Evolutionary conservation across 1,140 invertebrate genomes (phyloP).

Genomic region (Trissolcus basalis): DNA sequence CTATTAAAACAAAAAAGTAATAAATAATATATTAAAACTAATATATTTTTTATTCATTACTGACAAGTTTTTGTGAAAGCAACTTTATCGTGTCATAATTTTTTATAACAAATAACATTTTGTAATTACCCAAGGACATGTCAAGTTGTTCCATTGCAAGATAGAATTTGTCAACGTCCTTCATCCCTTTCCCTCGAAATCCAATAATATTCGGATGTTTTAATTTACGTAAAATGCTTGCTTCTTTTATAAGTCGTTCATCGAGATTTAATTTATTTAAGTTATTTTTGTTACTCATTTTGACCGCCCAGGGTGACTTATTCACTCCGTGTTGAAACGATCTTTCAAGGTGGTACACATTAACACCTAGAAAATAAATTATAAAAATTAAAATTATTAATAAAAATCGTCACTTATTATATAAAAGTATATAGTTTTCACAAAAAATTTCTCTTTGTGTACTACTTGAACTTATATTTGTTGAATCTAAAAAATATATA

Average conservation of each 20-base stretch:
- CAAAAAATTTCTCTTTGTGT: too few relatives aligned
- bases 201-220: slow-evolving; percentile 91
- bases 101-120: neutral
- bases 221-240: slow-evolving; percentile 81
- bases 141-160: slow-evolving; percentile 84
- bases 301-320: slow-evolving; percentile 89
- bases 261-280: slow-evolving; percentile 58
- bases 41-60: neutral
- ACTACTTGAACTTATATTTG: too few relatives aligned
- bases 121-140: slow-evolving; percentile 76
- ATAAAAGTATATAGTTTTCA: too few relatives aligned
- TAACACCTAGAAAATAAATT: too few relatives aligned
- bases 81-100: neutral
- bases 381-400: too few relatives aligned
- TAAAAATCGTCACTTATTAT: too few relatives aligned
- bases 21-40: slow-evolving; percentile 3
- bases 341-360: too few relatives aligned
- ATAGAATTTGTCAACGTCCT: slow-evolving; percentile 79
- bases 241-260: slow-evolving; percentile 82
- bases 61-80: too few relatives aligned
- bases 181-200: slow-evolving; percentile 83
- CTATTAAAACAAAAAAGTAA: slow-evolving; percentile 48
- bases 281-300: slow-evolving; percentile 79
- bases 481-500: too few relatives aligned
- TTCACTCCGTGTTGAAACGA: slow-evolving; percentile 81